A percentile compares a stretch with the other conserved stretches of the same genome.
Conservation (phyloP, 1,140 invertebrate genomes). For the Apis cerana region DNA sequence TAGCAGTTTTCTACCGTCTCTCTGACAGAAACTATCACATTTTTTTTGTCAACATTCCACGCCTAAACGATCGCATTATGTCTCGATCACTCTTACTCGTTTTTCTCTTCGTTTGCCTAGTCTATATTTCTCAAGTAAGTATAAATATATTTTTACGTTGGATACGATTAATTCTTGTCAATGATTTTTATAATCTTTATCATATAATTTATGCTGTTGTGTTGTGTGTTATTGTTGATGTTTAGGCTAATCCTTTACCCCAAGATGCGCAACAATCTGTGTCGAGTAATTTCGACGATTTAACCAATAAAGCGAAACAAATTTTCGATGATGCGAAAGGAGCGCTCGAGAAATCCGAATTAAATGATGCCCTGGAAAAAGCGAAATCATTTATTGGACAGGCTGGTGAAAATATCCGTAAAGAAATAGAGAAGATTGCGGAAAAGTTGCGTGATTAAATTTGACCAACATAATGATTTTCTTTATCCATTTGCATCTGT, state of each 20-base stretch:
- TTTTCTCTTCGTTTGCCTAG: constrained; percentile 36
- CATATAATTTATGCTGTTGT: background rate
- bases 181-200: background rate
- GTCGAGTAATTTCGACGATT: background rate
- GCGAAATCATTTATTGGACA: background rate
- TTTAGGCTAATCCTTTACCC: constrained; percentile 21
- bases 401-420: constrained; percentile 9
- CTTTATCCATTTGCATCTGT: background rate
- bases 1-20: constrained; percentile 25
- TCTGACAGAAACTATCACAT: constrained; percentile 1
- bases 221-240: background rate
- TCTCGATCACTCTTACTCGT: constrained; percentile 50
- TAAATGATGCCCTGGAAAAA: constrained; percentile 14
- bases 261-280: background rate
- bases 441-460: background rate
- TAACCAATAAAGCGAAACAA: background rate
- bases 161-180: background rate
- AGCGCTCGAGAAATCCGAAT: background rate
- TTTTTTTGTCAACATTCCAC: no score
- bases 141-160: background rate
- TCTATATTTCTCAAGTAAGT: constrained; percentile 58
- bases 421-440: constrained; percentile 12
- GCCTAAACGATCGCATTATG: constrained; percentile 48
- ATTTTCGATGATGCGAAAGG: background rate
- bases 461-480: no score